These are phyloP conservation scores for Subanguina moxae DNA, from an alignment of 1,140 invertebrate genomes.

Conservation along the genomic window DNA sequence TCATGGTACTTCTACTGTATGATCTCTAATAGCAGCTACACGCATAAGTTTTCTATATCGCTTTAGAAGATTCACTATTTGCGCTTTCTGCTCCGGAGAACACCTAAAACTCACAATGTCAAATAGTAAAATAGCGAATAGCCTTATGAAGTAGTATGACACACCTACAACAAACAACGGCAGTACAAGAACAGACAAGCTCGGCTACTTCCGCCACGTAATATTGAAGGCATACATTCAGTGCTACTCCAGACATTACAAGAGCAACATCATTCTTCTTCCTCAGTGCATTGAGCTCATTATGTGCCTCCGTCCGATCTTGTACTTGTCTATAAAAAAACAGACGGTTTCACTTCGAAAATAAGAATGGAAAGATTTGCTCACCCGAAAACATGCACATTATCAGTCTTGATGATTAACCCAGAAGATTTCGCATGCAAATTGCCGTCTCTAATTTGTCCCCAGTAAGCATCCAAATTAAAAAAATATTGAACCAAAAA, in stretches of 20 bases:
- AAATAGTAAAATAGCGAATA: too few species aligned
- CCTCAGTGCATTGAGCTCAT: constrained; percentile 81
- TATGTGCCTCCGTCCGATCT: constrained; percentile 79
- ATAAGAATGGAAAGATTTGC: too few species aligned
- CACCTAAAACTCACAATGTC: constrained; percentile 65
- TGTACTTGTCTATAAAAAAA: too few species aligned
- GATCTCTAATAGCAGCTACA: constrained; percentile 62
- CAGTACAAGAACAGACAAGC: constrained; percentile 81
- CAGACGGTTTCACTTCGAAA: too few species aligned
- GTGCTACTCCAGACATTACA: constrained; percentile 59
- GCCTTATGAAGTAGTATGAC: too few species aligned
- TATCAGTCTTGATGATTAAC: constrained; percentile 73
- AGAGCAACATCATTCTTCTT: constrained; percentile 62
- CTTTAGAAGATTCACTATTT: constrained; percentile 84
- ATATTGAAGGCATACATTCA: constrained; percentile 74
- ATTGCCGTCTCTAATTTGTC: constrained; percentile 98
- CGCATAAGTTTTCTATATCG: constrained; percentile 74
- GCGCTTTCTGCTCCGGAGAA: constrained; percentile 96
- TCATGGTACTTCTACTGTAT: too few species aligned
- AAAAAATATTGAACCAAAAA: too few species aligned
- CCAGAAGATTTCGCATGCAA: constrained; percentile 89
- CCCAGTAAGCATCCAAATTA: constrained; percentile 99
- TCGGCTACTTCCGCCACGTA: constrained; percentile 94
- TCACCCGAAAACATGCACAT: constrained; percentile 74
- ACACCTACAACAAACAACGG: constrained; percentile 73